Conservation (phyloP, 2,113 vertebrate genomes). For the Gavia stellata region DNA sequence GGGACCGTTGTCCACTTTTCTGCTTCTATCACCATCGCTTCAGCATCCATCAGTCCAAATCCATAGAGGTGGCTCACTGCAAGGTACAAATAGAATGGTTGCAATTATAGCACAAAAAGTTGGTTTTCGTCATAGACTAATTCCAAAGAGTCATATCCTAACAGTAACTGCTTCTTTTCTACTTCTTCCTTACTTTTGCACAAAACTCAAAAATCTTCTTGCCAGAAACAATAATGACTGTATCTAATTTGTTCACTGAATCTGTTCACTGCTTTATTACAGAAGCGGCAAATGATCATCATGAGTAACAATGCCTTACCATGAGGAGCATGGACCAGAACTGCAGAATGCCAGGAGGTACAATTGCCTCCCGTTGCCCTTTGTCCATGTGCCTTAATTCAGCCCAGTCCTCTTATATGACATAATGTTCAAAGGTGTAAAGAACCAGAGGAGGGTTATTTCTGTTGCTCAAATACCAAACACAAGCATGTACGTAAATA, state of each 20-base stretch:
- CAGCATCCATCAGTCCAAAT: conserved; percentile 97
- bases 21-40: conserved; percentile 98
- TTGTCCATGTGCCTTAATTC: neutral
- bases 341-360: neutral
- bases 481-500: neutral
- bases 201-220: neutral
- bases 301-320: neutral
- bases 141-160: neutral
- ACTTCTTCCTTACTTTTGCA: neutral
- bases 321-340: neutral
- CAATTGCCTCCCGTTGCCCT: neutral
- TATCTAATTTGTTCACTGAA: neutral
- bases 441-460: neutral
- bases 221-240: neutral
- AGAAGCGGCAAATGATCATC: neutral
- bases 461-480: neutral
- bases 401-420: neutral
- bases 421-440: neutral
- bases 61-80: conserved; percentile 97
- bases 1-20: conserved; percentile 95
- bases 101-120: neutral
- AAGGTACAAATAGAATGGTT: conserved; percentile 32
- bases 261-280: neutral
- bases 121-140: neutral
- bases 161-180: neutral